phyloP scores from a whole-genome alignment of 2,888 invertebrate species.

The Yponomeuta evonymella region DNA sequence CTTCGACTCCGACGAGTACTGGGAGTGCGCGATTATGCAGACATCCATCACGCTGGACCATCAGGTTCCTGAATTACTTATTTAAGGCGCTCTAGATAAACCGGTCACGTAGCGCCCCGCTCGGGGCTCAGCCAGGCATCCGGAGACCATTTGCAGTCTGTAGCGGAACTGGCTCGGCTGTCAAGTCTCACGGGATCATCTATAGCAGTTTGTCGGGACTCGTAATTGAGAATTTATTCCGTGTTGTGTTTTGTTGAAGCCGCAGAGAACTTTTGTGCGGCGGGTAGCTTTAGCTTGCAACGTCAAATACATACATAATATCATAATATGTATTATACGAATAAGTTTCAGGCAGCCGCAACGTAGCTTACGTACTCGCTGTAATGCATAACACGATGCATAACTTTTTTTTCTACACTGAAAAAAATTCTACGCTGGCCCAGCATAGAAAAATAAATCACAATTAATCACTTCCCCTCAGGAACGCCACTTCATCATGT shows the following conservation, averaged over 20 bases:
- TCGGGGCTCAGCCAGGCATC: neutral
- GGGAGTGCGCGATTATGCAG: constrained; percentile 83
- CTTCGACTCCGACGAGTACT: constrained; percentile 82
- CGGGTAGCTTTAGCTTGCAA: no score
- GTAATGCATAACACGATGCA: no score
- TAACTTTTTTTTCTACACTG: no score
- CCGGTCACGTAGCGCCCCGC: neutral
- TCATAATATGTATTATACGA: no score
- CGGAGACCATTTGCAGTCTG: neutral
- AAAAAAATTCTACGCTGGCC: no score
- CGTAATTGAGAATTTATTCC: neutral
- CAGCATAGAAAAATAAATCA: no score
- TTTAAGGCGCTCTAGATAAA: constrained; percentile 3
- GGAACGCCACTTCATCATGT: no score
- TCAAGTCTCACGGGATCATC: neutral
- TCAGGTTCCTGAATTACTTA: constrained; percentile 51
- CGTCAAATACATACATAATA: no score
- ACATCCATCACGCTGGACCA: constrained; percentile 84
- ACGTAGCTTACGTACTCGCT: no score
- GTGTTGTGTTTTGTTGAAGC: neutral
- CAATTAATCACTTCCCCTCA: no score
- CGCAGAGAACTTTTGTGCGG: neutral
- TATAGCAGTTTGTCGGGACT: neutral
- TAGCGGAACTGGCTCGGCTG: neutral
- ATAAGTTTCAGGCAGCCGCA: no score